phyloP scores from a whole-genome alignment of 2,113 vertebrate genomes.

The Galeopterus variegatus region DNA sequence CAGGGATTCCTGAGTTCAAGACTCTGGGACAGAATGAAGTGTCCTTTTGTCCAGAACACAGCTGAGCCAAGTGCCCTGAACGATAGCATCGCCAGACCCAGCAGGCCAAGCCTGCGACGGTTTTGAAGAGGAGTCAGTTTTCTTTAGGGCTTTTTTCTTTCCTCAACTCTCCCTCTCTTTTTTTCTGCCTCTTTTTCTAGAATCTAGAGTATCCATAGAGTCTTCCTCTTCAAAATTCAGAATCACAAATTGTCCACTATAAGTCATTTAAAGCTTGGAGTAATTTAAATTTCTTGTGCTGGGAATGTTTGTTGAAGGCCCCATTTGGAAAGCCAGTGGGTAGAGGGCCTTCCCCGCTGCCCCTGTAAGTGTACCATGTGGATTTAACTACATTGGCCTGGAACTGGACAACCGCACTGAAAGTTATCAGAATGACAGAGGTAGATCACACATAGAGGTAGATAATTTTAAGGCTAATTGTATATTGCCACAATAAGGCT shows the following conservation, averaged over 20 bases:
- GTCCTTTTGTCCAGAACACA: too few species aligned
- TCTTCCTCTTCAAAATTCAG: neutral
- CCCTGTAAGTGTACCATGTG: fast-evolving
- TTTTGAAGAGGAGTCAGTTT: neutral
- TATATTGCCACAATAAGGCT: neutral
- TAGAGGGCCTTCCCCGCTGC: neutral
- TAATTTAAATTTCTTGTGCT: neutral
- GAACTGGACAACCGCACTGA: neutral
- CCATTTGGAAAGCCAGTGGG: neutral
- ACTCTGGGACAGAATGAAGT: neutral
- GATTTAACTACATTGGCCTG: neutral
- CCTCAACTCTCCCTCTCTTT: neutral
- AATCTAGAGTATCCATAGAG: neutral
- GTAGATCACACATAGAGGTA: neutral
- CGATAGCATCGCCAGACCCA: too few species aligned
- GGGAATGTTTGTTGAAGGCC: neutral
- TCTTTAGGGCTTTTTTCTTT: neutral
- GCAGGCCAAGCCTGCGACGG: neutral
- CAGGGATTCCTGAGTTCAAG: neutral
- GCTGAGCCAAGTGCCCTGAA: neutral
- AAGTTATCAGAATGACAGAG: neutral
- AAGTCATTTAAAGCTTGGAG: neutral
- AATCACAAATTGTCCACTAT: neutral
- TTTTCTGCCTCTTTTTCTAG: neutral
- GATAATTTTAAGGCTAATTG: neutral